Evolutionary conservation across 2,797 vertebrate genomes (phyloP).

Genomic region (Lagocephalus sceleratus): DNA sequence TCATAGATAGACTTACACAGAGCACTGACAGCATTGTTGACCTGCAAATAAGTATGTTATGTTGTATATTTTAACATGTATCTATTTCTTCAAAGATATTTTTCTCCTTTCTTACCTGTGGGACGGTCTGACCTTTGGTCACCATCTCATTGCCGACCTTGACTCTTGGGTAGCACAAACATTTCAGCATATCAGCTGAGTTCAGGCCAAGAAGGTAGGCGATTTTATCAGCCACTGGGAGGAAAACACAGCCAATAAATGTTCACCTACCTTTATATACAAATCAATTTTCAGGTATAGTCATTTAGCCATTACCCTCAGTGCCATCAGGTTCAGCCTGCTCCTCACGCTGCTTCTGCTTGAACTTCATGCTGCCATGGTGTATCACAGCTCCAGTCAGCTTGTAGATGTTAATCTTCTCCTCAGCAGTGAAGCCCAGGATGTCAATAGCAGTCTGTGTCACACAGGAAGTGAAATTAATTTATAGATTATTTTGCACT

Average conservation of each 20-base stretch:
- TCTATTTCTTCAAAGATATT: too few relatives aligned
- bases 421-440: slow-evolving; percentile 79
- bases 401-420: slow-evolving; percentile 81
- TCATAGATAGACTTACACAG: slow-evolving; percentile 85
- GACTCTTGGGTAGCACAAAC: slow-evolving; percentile 81
- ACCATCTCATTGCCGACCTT: slow-evolving; percentile 85
- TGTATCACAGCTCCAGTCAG: slow-evolving; percentile 82
- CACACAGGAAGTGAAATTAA: not conserved
- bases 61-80: not conserved
- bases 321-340: slow-evolving; percentile 84
- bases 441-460: slow-evolving; percentile 82
- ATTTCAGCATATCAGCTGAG: slow-evolving; percentile 83
- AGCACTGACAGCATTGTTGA: slow-evolving; percentile 80
- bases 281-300: not conserved
- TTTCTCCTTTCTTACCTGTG: slow-evolving; percentile 70
- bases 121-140: slow-evolving; percentile 83
- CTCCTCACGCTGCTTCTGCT: slow-evolving; percentile 85
- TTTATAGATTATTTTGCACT: not conserved
- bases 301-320: slow-evolving; percentile 70
- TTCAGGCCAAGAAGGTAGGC: slow-evolving; percentile 85
- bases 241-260: slow-evolving; percentile 1
- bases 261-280: too few relatives aligned
- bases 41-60: slow-evolving; percentile 52
- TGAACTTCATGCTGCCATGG: slow-evolving; percentile 83
- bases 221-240: slow-evolving; percentile 83